Evolutionary conservation across 2,113 vertebrate species (phyloP), one percentile per base, ranked within the genome.

Genomic region (Chelonoidis abingdonii): DNA sequence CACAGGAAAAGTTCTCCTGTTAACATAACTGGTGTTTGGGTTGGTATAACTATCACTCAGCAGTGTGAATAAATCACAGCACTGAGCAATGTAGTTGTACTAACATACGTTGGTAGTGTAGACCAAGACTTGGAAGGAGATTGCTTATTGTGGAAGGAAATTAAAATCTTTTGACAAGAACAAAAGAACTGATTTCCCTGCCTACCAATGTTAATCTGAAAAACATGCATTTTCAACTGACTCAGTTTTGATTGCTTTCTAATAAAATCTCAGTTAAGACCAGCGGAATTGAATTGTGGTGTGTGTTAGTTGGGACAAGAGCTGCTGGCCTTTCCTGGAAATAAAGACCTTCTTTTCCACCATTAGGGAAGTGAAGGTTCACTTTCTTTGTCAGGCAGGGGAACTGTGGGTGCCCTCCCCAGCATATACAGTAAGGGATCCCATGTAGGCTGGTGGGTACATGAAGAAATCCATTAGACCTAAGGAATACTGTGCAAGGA

Each of bases 351-450:
- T 25, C 21, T 89, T 50, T 9, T 84, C 35, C 17, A 69, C 16
- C 8, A 2, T 38, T 80, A 13, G 3, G 1, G 83, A 16, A 86
- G 16, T 5, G 3, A 56, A 89, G 19, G 41, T 0, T 1, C 0
- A 0, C 24, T 1, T 1, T 69, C 8, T 6, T 11, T 3, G 17
- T 16, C 57, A 38, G 25, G 69, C 14, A 84, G 22, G 10, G 24
- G 62, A 84, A 5, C 65, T 53, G 6, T 47, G 1, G 29, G 4
- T 91, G 22, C 4, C 3, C 2, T 47, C 89, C 86, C 38, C 79
- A 38, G 86, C 11, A 57, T n/a, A 2, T 69, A 3, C 5, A 54
- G 5, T 78, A 24, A 69, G 5, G 24, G 31, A 83, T 56, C 49
- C 49, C 7, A 69, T 87, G 5, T 22, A 44, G 27, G 17, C 16